Evolutionary conservation across 2,113 vertebrate genomes (phyloP).

Genomic region (Pollimyrus isidori): DNA sequence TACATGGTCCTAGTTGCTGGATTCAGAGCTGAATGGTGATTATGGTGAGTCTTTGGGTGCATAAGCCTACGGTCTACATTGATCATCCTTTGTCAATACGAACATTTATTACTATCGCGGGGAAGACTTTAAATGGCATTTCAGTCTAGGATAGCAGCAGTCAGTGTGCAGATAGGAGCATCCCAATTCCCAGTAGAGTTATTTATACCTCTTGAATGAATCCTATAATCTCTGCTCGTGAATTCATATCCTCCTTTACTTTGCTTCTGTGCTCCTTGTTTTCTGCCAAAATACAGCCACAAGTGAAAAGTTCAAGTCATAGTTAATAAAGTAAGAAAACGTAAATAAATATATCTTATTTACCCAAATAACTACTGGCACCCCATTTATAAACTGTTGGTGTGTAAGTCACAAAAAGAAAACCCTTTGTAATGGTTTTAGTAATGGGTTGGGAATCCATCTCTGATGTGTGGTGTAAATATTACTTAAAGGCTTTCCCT

Average conservation of each 20-base stretch:
- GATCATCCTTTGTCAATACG: not conserved
- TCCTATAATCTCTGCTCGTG: not conserved
- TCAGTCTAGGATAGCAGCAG: not conserved
- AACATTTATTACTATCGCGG: not conserved
- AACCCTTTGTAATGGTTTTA: not conserved
- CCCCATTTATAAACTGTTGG: not conserved
- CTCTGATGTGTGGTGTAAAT: not conserved
- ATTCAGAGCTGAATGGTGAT: not conserved
- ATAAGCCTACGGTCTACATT: not conserved
- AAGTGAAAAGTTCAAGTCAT: not conserved
- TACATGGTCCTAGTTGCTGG: not conserved
- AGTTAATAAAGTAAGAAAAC: not conserved
- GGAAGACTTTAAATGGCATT: not conserved
- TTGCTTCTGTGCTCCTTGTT: not conserved
- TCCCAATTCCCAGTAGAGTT: not conserved
- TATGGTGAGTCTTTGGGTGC: not conserved
- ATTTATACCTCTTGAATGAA: not conserved
- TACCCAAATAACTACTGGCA: not conserved
- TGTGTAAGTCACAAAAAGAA: not conserved
- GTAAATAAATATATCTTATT: no score
- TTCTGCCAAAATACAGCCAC: not conserved
- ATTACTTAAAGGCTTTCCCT: not conserved
- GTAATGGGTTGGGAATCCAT: not conserved
- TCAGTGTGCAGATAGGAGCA: not conserved
- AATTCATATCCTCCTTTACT: not conserved